Conservation (phyloP, 2,113 vertebrate genomes). For the Leptodactylus fuscus region DNA sequence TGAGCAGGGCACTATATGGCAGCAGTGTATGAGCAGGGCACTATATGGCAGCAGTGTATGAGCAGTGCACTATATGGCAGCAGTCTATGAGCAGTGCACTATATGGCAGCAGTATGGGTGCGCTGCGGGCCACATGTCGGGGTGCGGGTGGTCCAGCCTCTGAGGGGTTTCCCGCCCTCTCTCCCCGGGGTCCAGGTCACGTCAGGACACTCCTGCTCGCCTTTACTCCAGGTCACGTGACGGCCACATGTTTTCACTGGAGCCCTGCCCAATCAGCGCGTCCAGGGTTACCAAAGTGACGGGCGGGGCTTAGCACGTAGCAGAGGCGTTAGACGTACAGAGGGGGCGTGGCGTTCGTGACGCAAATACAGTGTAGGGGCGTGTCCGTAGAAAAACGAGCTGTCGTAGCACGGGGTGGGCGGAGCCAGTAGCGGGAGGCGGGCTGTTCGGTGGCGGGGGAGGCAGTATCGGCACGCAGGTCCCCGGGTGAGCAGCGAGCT, state of each 20-base stretch:
- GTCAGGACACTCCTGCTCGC: slow-evolving; percentile 13
- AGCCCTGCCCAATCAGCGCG: not conserved
- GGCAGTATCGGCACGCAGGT: not conserved
- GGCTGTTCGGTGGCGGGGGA: slow-evolving; percentile 6
- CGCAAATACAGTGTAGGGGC: not conserved
- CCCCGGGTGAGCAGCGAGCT: not conserved
- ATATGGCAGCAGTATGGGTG: no score
- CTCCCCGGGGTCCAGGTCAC: not conserved
- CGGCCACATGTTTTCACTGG: not conserved
- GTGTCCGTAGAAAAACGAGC: not conserved
- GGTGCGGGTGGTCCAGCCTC: not conserved
- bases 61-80: no score
- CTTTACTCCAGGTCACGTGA: slow-evolving; percentile 24
- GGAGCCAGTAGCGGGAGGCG: not conserved
- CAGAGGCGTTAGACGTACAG: not conserved
- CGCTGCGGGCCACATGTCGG: not conserved
- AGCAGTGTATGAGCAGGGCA: no score
- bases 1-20: no score
- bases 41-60: no score
- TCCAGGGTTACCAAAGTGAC: not conserved
- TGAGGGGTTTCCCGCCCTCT: not conserved
- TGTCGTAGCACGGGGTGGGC: not conserved
- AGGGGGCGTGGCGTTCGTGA: not conserved
- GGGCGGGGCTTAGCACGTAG: not conserved
- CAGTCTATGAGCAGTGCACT: no score